These are phyloP conservation scores for Macrocentrus cingulum DNA, from an alignment of 1,140 invertebrate genomes.

Conservation along the genomic window DNA sequence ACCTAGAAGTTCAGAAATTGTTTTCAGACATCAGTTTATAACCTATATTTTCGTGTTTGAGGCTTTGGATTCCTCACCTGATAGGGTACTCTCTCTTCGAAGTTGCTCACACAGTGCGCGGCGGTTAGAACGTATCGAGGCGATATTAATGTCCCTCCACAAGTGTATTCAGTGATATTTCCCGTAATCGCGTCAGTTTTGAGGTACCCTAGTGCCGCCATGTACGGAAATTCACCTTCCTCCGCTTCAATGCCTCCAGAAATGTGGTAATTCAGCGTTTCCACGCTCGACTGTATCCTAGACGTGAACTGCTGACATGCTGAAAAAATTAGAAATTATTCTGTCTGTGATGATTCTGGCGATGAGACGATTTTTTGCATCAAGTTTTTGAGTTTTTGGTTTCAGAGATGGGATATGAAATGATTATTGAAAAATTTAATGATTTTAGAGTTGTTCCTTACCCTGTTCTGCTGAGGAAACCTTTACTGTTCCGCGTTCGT, in stretches of 20 bases:
- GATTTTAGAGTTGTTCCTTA: too few species aligned
- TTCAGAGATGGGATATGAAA: too few species aligned
- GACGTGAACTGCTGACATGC: conserved; percentile 47
- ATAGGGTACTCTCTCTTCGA: conserved; percentile 43
- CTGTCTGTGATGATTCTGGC: too few species aligned
- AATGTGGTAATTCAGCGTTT: conserved; percentile 38
- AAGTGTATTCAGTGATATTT: conserved; percentile 60
- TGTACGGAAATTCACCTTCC: conserved; percentile 45
- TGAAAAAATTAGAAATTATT: too few species aligned
- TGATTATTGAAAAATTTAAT: too few species aligned
- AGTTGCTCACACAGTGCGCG: conserved; percentile 72
- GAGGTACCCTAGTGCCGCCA: conserved; percentile 45
- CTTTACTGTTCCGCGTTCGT: too few species aligned
- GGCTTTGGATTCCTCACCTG: conserved; percentile 37
- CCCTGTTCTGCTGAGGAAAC: too few species aligned
- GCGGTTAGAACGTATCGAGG: conserved; percentile 77
- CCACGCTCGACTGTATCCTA: conserved; percentile 27
- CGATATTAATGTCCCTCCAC: conserved; percentile 80
- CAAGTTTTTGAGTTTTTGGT: too few species aligned
- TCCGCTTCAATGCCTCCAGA: conserved; percentile 33
- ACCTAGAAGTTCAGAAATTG: conserved; percentile 34
- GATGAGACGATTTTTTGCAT: too few species aligned
- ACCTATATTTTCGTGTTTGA: too few species aligned
- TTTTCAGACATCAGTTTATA: too few species aligned
- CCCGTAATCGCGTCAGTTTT: conserved; percentile 20